Conservation (phyloP, 2,888 invertebrate genomes). For the Pyrrhia umbra region DNA sequence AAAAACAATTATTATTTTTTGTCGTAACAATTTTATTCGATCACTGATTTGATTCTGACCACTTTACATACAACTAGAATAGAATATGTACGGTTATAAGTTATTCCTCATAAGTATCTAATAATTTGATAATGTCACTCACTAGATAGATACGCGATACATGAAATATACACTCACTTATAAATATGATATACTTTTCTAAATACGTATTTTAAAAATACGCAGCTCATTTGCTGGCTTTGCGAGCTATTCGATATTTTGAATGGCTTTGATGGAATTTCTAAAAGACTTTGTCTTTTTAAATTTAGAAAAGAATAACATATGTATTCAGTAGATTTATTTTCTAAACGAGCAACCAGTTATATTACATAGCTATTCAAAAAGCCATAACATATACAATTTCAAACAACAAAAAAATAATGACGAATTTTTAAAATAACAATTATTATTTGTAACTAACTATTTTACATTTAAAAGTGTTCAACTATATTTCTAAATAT, state of each 20-base stretch:
- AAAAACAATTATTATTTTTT: slow-evolving; percentile 68
- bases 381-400: slow-evolving; percentile 72
- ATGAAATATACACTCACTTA: slow-evolving; percentile 49
- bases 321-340: slow-evolving; percentile 41
- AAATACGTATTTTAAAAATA: slow-evolving; percentile 33
- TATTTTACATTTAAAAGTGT: slow-evolving; percentile 62
- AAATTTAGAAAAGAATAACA: slow-evolving; percentile 7
- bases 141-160: slow-evolving; percentile 60
- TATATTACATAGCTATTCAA: slow-evolving; percentile 71
- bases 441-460: slow-evolving; percentile 62
- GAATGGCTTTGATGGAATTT: not conserved
- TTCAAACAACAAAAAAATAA: slow-evolving; percentile 57
- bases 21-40: slow-evolving; percentile 90
- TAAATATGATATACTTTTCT: slow-evolving; percentile 20
- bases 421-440: slow-evolving; percentile 61
- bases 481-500: slow-evolving; percentile 54
- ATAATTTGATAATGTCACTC: slow-evolving; percentile 70
- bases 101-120: slow-evolving; percentile 63
- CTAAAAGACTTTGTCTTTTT: slow-evolving; percentile 27
- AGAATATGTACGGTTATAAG: slow-evolving; percentile 81
- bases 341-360: slow-evolving; percentile 52
- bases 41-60: slow-evolving; percentile 85
- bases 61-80: slow-evolving; percentile 83
- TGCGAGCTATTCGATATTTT: not conserved
- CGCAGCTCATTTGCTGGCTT: not conserved